A percentile compares a stretch with the other conserved stretches of the same genome.
phyloP scores from a whole-genome alignment of 2,113 vertebrate genomes.

The Perca schrenkii region DNA sequence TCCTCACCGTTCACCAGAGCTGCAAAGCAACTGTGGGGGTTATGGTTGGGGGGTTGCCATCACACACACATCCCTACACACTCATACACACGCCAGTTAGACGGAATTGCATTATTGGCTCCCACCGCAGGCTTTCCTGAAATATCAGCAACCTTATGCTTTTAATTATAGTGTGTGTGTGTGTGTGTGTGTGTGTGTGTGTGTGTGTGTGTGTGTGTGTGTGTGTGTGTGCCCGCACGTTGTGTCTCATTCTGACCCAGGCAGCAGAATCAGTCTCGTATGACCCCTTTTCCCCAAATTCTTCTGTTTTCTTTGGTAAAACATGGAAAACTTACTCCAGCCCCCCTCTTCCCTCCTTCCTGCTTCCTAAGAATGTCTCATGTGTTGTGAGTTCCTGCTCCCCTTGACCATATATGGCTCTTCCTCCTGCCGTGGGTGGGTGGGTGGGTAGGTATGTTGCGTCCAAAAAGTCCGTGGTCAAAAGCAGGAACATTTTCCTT shows the following conservation, averaged over 20 bases:
- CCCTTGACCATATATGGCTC: constrained; percentile 66
- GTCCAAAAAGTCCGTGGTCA: constrained; percentile 68
- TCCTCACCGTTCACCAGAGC: constrained; percentile 50
- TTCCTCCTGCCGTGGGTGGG: constrained; percentile 62
- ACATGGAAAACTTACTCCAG: constrained; percentile 76
- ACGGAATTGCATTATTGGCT: constrained; percentile 71
- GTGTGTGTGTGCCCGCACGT: constrained; percentile 3
- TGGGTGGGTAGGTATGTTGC: constrained; percentile 62
- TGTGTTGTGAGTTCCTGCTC: constrained; percentile 56
- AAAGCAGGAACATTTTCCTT: constrained; percentile 66
- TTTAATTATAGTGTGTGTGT: constrained; percentile 74
- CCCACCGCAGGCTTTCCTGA: constrained; percentile 71
- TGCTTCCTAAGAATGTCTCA: constrained; percentile 63
- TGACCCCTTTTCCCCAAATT: constrained; percentile 62
- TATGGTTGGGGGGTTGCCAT: constrained; percentile 32
- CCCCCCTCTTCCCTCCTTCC: constrained; percentile 54
- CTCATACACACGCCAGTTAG: constrained; percentile 14
- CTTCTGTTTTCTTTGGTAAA: constrained; percentile 72
- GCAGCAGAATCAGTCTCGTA: constrained; percentile 53
- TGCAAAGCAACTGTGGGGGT: constrained; percentile 49
- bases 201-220: constrained; percentile 42
- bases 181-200: constrained; percentile 27
- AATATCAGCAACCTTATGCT: constrained; percentile 78
- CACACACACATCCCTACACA: constrained; percentile 3
- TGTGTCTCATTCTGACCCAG: constrained; percentile 66